Base-by-base conservation (phyloP, 2,113 vertebrate genomes). In the Limanda limanda region DNA sequence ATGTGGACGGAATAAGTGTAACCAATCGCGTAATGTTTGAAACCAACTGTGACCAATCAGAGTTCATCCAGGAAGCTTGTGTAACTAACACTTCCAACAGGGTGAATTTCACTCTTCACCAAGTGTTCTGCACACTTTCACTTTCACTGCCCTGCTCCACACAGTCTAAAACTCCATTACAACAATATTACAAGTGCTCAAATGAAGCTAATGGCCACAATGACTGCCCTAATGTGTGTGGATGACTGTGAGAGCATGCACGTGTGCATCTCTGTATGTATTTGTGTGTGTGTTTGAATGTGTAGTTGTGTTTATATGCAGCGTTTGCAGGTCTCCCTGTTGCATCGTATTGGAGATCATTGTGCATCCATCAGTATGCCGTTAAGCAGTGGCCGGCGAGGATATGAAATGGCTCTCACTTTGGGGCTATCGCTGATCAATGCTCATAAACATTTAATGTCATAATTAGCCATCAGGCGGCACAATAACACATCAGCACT, bases 381-480 rank as follows among this genome's bases (percentile, higher is more conserved):
- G 84, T 92, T 92, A 92, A 91, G 86, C 83, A 70, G 79, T 78
- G 88, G 82, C 84, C 89, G 61, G 84, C 65, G 78, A 89, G 85
- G 84, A 88, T 91, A 90, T 91, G 87, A 91, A 92, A 92, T 65
- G 86, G 27, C 71, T 86, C 83, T 87, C 88, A 79, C 86, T 88
- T 86, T 83, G 83, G 83, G 86, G 84, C 82, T 58, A 83, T 86
- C 23, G 69, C 87, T 88, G 90, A 93, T 93, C 92, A 92, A 92
- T 92, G 90, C 89, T 92, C 91, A 93, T 93, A 87, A 92, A 93
- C 92, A 91, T 93, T 92, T 93, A 87, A 92, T 91, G 89, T 92
- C 91, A 92, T 93, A 93, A 93, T 92, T 89, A 89, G 87, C 83
- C 85, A 76, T 89, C 79, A 79, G 84, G 79, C 72, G 24, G 74